Evolutionary conservation across 92 coral and sea anemone species (phyloP).

Genomic region (Pocillopora meandrina): DNA sequence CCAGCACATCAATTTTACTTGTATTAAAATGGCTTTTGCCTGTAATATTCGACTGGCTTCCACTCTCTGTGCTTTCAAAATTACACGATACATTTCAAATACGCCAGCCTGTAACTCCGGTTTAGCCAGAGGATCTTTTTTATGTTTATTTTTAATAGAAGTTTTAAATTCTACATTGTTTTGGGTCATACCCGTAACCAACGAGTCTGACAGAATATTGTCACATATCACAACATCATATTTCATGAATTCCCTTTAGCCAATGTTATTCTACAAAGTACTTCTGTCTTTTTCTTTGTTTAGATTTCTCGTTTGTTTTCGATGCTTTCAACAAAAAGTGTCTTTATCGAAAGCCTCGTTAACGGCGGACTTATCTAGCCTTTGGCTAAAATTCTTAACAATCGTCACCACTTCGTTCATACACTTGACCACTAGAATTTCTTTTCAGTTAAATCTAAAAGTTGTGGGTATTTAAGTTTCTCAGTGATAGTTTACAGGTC

Average conservation of each 20-base stretch:
- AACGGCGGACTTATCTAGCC: background rate
- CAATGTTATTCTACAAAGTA: conserved; percentile 1
- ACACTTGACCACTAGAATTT: background rate
- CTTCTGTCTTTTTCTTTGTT: background rate
- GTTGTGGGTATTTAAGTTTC: background rate
- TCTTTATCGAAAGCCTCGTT: background rate
- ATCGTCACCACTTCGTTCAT: background rate
- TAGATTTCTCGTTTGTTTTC: background rate
- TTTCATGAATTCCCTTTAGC: conserved; percentile 1
- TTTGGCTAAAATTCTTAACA: background rate
- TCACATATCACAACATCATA: background rate
- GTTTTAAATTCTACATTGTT: conserved; percentile 2
- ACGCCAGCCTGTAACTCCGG: background rate
- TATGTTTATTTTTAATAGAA: background rate
- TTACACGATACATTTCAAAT: conserved; percentile 10
- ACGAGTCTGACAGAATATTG: background rate
- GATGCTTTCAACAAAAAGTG: background rate
- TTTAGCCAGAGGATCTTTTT: background rate
- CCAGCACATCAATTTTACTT: conserved; percentile 5
- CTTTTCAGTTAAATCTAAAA: background rate
- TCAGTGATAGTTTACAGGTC: background rate
- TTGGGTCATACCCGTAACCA: background rate
- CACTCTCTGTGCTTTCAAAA: background rate
- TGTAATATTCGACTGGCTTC: no score
- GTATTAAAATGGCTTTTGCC: background rate